A percentile compares a stretch with the other conserved stretches of the same genome.
Conservation (phyloP, 2,888 invertebrate genomes). For the Drosophila birchii region DNA sequence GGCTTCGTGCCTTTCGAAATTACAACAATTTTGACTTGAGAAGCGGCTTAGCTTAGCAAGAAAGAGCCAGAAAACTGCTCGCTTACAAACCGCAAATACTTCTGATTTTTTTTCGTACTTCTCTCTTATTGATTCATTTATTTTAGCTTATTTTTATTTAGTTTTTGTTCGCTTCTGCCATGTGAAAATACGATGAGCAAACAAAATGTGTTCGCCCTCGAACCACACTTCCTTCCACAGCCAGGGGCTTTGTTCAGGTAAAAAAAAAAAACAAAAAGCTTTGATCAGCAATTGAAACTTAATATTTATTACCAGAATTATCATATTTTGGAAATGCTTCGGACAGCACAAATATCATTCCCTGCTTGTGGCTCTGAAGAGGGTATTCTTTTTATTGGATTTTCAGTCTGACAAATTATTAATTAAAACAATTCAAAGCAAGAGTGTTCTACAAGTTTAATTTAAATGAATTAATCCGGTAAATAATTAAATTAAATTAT, state of each 20-base stretch:
- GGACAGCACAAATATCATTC: not conserved
- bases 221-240: constrained; percentile 41
- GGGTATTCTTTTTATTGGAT: not conserved
- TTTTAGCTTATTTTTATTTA: constrained; percentile 13
- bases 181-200: constrained; percentile 68
- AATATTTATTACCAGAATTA: not conserved
- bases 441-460: too few species aligned
- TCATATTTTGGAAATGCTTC: not conserved
- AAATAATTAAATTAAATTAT: too few species aligned
- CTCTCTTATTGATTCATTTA: constrained; percentile 24
- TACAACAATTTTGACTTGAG: constrained; percentile 55
- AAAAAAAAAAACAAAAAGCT: constrained; percentile 7
- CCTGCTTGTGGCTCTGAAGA: not conserved
- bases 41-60: constrained; percentile 15
- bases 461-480: too few species aligned
- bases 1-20: constrained; percentile 42
- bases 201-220: constrained; percentile 52
- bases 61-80: constrained; percentile 6
- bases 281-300: constrained; percentile 12
- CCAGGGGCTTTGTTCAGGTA: constrained; percentile 54
- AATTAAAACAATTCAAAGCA: not conserved
- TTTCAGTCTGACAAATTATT: not conserved
- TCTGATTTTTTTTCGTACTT: constrained; percentile 47
- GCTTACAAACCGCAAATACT: constrained; percentile 43
- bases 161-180: constrained; percentile 28